phyloP scores from a whole-genome alignment of 2,888 invertebrate genomes.

The Tetragnatha montana region DNA sequence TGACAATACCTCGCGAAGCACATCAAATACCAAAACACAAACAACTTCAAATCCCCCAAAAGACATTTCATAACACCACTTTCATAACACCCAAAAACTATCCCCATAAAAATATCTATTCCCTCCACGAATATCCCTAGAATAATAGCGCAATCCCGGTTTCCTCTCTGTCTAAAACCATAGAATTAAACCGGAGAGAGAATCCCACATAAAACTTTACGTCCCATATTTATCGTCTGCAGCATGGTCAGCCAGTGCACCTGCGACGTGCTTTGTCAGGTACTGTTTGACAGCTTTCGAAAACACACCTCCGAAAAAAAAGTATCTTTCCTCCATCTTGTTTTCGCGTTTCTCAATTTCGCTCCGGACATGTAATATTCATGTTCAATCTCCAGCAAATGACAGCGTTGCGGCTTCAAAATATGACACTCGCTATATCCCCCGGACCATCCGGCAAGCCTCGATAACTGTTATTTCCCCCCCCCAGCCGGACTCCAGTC shows the following conservation, averaged over 20 bases:
- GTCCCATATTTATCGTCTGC: background rate
- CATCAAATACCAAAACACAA: too few relatives aligned
- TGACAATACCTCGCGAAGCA: too few relatives aligned
- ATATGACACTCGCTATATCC: conserved; percentile 41
- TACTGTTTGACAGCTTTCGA: conserved; percentile 33
- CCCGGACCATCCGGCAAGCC: background rate
- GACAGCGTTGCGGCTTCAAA: conserved; percentile 36
- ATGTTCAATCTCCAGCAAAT: conserved; percentile 62
- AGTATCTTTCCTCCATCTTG: background rate
- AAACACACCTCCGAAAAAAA: background rate
- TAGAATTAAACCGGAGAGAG: background rate
- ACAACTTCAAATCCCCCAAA: too few relatives aligned
- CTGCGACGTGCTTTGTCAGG: background rate
- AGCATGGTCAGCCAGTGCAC: conserved; percentile 11
- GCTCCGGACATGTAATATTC: conserved; percentile 53
- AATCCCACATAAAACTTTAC: conserved; percentile 30
- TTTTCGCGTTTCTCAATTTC: conserved; percentile 39
- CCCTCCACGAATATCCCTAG: background rate
- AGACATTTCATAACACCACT: background rate
- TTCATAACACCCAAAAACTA: background rate
- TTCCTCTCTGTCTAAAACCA: background rate
- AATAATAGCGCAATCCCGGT: background rate
- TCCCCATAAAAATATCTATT: background rate
- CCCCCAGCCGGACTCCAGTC: background rate
- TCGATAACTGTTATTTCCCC: conserved; percentile 47